Conservation (phyloP, 2,797 vertebrate species). For the Chanos chanos region DNA sequence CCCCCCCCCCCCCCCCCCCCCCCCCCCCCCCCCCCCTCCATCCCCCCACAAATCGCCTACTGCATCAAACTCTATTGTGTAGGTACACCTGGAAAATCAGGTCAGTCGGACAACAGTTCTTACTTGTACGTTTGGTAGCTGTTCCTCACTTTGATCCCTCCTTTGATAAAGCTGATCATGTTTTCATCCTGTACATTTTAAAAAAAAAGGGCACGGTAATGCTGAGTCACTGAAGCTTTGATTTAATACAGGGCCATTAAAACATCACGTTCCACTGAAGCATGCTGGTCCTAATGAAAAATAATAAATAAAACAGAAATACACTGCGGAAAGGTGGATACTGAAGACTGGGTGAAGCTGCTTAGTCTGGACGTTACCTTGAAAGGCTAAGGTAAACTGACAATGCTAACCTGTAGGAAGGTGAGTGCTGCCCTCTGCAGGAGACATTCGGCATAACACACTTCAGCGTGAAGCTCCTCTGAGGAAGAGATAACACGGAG, state of each 20-base stretch:
- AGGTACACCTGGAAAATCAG: too few relatives aligned
- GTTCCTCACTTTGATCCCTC: conserved; percentile 95
- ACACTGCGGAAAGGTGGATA: neutral
- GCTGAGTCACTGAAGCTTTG: too few relatives aligned
- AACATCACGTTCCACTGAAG: conserved; percentile 7
- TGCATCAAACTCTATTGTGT: neutral
- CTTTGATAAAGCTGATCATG: conserved; percentile 99
- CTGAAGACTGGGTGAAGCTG: neutral
- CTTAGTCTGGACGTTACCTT: too few relatives aligned
- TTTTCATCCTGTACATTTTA: conserved; percentile 98
- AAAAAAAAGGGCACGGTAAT: too few relatives aligned
- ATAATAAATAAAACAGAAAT: neutral
- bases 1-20: too few relatives aligned
- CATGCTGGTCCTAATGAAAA: neutral
- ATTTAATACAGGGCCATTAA: too few relatives aligned
- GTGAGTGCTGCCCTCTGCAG: conserved; percentile 96
- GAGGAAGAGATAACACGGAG: conserved; percentile 29
- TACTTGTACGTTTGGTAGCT: conserved; percentile 98
- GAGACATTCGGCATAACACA: conserved; percentile 96
- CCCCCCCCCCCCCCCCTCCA: too few relatives aligned
- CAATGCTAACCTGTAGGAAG: conserved; percentile 87
- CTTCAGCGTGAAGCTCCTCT: conserved; percentile 97
- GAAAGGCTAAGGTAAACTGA: neutral
- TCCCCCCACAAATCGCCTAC: neutral
- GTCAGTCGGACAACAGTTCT: conserved; percentile 46